Evolutionary conservation across 2,888 invertebrate genomes (phyloP).

Genomic region (Drosophila ezoana): DNA sequence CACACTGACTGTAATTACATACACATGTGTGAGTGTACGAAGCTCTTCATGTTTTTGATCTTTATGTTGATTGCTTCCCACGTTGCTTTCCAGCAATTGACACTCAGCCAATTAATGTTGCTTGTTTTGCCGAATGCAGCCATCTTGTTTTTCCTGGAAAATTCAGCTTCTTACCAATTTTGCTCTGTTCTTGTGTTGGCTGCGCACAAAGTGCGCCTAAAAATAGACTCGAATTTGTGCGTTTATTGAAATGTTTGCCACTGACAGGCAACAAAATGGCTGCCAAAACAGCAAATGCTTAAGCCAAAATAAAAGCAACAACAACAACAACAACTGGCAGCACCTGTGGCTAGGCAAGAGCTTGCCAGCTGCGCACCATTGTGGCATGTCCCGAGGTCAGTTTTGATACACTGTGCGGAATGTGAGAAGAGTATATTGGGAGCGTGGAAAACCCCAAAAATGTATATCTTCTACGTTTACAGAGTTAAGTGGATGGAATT

Average conservation of each 20-base stretch:
- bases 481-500: too few relatives aligned
- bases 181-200: not conserved
- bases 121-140: slow-evolving; percentile 8
- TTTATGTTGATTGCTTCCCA: slow-evolving; percentile 22
- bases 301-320: slow-evolving; percentile 17
- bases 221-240: slow-evolving; percentile 70
- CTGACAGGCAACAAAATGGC: slow-evolving; percentile 50
- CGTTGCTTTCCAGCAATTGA: slow-evolving; percentile 14
- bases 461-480: too few relatives aligned
- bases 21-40: not conserved
- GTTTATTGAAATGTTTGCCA: slow-evolving; percentile 64
- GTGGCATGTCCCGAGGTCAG: slow-evolving; percentile 46
- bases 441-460: too few relatives aligned
- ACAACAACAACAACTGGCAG: slow-evolving; percentile 12
- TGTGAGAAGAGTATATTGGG: not conserved
- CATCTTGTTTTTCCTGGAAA: slow-evolving; percentile 1
- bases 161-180: slow-evolving; percentile 9
- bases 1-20: not conserved
- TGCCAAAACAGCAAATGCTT: slow-evolving; percentile 14
- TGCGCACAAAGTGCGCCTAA: slow-evolving; percentile 45
- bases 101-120: slow-evolving; percentile 46
- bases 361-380: slow-evolving; percentile 5
- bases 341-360: slow-evolving; percentile 50
- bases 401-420: not conserved
- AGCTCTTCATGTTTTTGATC: slow-evolving; percentile 4